Base-by-base conservation (phyloP, 2,113 vertebrate species). In the Rafetus swinhoei region DNA sequence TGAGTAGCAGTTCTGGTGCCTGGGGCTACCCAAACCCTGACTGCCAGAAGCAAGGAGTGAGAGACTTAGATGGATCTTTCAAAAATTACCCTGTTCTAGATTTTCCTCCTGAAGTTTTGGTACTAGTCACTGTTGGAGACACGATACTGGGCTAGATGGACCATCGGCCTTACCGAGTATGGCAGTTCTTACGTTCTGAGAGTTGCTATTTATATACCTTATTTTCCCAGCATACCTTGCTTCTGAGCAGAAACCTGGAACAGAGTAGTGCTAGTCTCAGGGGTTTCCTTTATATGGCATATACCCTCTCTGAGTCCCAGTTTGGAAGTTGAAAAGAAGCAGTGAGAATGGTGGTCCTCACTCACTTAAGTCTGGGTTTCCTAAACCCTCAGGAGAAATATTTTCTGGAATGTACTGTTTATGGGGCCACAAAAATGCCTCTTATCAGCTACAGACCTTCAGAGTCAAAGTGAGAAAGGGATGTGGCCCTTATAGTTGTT, bases 401-500 rank as follows among this genome's bases (percentile, higher is more conserved):
- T 50, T 45, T 94, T 80, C 88, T n/a, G 65, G 89, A 90, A 19
- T 16, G 15, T 69, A n/a, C 16, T 32, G 45, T n/a, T 50, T 82
- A 0, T 86, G 65, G 57, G 69, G 11, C 74, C 74, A 45, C 76
- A 80, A 55, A 74, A 88, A 0, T 6, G 7, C 16, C 81, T 32
- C 79, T 9, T 89, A 85, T 55, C 52, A 82, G 32, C 22, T 89
- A 59, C 45, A 87, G 80, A 77, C 52, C 52, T 72, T 87, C 21
- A 82, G 65, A 95, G 39, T 2, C 85, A 69, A 35, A 62, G 80
- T 59, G 89, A 94, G 55, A 65, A 88, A 50, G 22, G 18, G 24
- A 29, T 89, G 92, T 82, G 55, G 32, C 45, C 91, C 81, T 69
- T 56, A 92, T 18, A 89, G 12, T 22, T 90, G 89, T 89, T 90